These are phyloP conservation scores for Oriolus oriolus DNA, from an alignment of 2,113 vertebrate genomes.

Conservation along the genomic window DNA sequence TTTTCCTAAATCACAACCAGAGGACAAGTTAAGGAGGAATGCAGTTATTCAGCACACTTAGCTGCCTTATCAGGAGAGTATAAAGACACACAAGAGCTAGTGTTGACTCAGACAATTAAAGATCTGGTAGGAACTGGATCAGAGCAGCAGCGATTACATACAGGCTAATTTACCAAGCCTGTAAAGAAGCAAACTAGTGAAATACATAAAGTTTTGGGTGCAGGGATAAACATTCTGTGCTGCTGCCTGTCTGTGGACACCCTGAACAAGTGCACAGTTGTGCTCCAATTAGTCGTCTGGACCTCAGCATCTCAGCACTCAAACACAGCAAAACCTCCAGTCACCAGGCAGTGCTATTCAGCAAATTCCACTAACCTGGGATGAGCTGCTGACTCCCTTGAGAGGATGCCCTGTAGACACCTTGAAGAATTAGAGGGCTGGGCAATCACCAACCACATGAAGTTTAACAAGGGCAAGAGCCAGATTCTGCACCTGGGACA, in stretches of 20 bases:
- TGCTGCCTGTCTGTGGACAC: background rate
- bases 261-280: rapidly evolving
- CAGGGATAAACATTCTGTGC: background rate
- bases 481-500: background rate
- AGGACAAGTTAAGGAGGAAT: background rate
- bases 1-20: background rate
- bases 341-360: background rate
- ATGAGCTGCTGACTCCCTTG: background rate
- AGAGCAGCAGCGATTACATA: background rate
- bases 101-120: background rate
- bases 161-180: background rate
- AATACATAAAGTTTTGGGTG: background rate
- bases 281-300: background rate
- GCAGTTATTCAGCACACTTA: background rate
- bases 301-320: background rate
- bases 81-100: background rate
- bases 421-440: background rate
- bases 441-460: background rate
- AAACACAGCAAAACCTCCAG: background rate
- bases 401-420: background rate
- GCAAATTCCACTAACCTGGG: background rate
- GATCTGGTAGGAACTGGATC: background rate
- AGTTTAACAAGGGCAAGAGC: background rate
- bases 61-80: background rate
- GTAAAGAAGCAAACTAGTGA: background rate